These are phyloP conservation scores for Apamea anceps DNA, from an alignment of 2,888 invertebrate species.

Conservation along the genomic window DNA sequence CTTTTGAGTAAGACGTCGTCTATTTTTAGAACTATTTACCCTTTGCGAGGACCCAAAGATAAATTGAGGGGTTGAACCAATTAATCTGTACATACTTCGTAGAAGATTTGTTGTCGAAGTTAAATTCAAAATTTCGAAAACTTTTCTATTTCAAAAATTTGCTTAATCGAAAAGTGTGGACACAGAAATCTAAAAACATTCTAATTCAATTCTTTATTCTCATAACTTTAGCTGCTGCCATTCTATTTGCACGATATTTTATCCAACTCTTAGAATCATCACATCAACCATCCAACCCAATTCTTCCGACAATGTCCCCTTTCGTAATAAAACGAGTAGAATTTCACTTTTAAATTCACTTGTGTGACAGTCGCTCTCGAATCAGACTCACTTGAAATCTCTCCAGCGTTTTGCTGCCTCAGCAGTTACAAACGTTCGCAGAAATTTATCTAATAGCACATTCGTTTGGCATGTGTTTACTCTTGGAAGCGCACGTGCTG, in stretches of 20 bases:
- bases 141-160: neutral
- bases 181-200: neutral
- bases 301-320: neutral
- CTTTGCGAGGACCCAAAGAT: neutral
- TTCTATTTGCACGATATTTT: neutral
- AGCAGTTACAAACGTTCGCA: conserved; percentile 27
- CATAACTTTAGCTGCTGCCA: neutral
- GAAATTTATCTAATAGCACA: conserved; percentile 47
- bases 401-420: conserved; percentile 40
- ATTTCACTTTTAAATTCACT: conserved; percentile 61
- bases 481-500: neutral
- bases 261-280: neutral
- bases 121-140: neutral
- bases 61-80: neutral
- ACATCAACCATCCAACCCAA: neutral
- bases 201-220: neutral
- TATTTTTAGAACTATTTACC: neutral
- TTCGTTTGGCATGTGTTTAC: conserved; percentile 29
- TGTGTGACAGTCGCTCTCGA: conserved; percentile 45
- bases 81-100: neutral
- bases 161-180: neutral
- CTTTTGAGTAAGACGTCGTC: neutral
- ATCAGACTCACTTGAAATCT: conserved; percentile 44
- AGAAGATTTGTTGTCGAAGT: neutral
- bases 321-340: conserved; percentile 37